These are phyloP conservation scores for Bungarus multicinctus DNA, from an alignment of 2,113 vertebrate genomes.

Conservation along the genomic window DNA sequence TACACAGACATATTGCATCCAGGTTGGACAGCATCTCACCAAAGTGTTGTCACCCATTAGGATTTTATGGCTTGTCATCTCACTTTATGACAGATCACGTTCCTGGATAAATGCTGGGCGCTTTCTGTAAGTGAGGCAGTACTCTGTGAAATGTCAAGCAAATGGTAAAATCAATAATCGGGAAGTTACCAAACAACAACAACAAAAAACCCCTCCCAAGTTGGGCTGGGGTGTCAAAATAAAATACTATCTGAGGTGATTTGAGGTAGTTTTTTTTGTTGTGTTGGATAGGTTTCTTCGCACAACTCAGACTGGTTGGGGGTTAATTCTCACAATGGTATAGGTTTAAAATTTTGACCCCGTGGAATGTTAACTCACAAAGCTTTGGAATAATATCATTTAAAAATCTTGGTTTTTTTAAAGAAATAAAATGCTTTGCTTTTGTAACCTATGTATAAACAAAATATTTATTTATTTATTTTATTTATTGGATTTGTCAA, in stretches of 20 bases:
- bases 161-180: constrained; percentile 68
- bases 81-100: constrained; percentile 66
- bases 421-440: neutral
- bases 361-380: neutral
- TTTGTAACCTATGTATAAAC: neutral
- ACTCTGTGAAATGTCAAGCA: constrained; percentile 64
- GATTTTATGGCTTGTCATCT: constrained; percentile 67
- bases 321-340: neutral
- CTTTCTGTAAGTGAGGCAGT: constrained; percentile 61
- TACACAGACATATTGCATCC: constrained; percentile 50
- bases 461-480: neutral
- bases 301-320: neutral
- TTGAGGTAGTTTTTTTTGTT: constrained; percentile 17
- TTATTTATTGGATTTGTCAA: neutral
- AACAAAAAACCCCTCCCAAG: constrained; percentile 13
- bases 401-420: neutral
- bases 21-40: constrained; percentile 55
- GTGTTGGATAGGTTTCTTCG: neutral
- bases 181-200: constrained; percentile 61
- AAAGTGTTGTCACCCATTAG: constrained; percentile 59
- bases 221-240: constrained; percentile 25
- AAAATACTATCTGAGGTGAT: constrained; percentile 18
- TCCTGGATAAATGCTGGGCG: constrained; percentile 52
- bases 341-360: neutral
- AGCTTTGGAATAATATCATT: neutral